Percentiles rank a stretch among this genome's conserved stretches.
phyloP scores from a whole-genome alignment of 2,797 vertebrate species.

The Alouatta caraya region DNA sequence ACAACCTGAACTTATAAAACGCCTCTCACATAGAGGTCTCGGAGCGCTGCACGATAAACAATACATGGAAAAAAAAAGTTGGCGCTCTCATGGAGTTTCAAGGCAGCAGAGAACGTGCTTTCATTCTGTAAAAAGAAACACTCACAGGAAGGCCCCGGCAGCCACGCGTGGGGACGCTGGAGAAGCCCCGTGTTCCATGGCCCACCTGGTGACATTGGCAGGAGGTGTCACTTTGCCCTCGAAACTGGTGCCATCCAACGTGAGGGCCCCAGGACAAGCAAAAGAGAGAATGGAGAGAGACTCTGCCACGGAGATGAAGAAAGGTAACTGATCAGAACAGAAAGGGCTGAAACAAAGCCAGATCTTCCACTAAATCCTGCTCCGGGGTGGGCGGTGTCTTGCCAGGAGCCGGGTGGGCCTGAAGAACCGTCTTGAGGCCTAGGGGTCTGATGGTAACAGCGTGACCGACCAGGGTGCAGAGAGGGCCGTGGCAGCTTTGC shows the following conservation, averaged over 20 bases:
- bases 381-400: accelerated
- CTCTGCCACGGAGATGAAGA: neutral
- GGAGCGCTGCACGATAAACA: accelerated
- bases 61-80: neutral
- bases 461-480: accelerated
- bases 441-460: neutral
- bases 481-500: neutral
- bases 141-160: accelerated
- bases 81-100: neutral
- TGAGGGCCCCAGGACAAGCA: neutral
- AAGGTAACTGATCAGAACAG: too few species aligned
- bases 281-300: neutral
- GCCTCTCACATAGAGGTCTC: neutral
- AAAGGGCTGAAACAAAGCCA: accelerated
- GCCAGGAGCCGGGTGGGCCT: accelerated
- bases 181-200: accelerated
- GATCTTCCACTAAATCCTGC: accelerated
- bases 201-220: neutral
- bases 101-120: neutral
- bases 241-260: accelerated
- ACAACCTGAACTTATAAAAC: neutral
- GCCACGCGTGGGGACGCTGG: accelerated
- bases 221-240: neutral
- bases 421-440: neutral
- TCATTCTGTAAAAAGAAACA: neutral